Base-by-base conservation (phyloP, 1,140 invertebrate genomes). In the Triops longicaudatus region DNA sequence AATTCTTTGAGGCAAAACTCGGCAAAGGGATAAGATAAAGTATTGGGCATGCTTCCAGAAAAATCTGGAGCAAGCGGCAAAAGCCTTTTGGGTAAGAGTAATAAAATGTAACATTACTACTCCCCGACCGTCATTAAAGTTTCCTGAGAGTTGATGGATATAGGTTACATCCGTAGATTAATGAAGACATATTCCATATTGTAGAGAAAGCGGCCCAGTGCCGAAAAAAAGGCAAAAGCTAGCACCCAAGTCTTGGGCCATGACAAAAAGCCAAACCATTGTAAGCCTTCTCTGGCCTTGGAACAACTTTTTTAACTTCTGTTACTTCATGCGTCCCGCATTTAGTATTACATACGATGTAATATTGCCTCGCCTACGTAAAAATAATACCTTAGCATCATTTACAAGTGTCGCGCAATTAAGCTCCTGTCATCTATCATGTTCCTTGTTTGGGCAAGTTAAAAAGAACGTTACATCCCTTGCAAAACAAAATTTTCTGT, bases 101-200 rank as follows among this genome's bases (percentile, higher is more conserved):
- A 63, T 63, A 63, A 63, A 63, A 63, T 63, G n/a, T 63, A 63
- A 63, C 22, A 14, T 63, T 63, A 63, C 22, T 63, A 63, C 50
- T 63, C 50, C 50, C 22, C 6, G n/a, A 2, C 31, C 50, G 50
- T 63, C 50, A 63, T 17, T 63, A 63, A 63, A 37, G n/a, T 63
- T 63, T 63, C 50, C 50, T n/a, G 50, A 2, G 22, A 63, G 50
- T 63, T 63, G 50, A 63, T 63, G 50, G 50, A 63, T 63, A 22
- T 63, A 63, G 50, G 50, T 63, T 9, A 63, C 50, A 63, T 63
- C 50, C 50, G 22, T 22, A 63, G 50, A 63, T 63, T 63, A 63
- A 63, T 63, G 50, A 63, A 12, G 50, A 63, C 50, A 63, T 63
- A 9, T 63, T 63, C 17, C 50, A 63, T 63, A 63, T 22, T 63